A percentile compares a stretch with the other conserved stretches of the same genome.
Evolutionary conservation across 2,888 invertebrate species (phyloP).

Genomic region (Ellobium chinense): DNA sequence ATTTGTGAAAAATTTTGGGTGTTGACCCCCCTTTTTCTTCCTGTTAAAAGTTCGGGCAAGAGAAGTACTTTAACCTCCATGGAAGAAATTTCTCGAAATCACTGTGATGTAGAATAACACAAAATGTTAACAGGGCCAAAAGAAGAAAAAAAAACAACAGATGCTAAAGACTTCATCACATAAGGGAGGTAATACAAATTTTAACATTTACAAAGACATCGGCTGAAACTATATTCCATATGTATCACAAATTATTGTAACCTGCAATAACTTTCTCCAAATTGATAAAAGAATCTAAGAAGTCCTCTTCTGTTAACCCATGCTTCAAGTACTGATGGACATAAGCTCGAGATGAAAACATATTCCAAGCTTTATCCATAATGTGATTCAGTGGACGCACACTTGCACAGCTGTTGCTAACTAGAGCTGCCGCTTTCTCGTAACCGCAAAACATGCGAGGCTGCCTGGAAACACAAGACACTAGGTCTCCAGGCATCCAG

Average conservation of each 20-base stretch:
- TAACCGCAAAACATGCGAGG: constrained; percentile 71
- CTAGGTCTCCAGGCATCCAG: constrained; percentile 67
- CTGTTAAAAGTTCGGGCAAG: too few species aligned
- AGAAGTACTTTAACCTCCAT: too few species aligned
- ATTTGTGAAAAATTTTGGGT: too few species aligned
- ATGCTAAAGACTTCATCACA: too few species aligned
- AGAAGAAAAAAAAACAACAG: too few species aligned
- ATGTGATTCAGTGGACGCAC: constrained; percentile 70
- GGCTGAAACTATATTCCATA: too few species aligned
- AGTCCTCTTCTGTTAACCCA: constrained; percentile 77
- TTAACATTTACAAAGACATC: too few species aligned
- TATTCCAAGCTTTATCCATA: constrained; percentile 78
- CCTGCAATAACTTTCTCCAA: constrained; percentile 78
- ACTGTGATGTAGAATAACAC: too few species aligned
- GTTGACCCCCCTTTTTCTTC: too few species aligned
- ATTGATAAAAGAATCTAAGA: constrained; percentile 77
- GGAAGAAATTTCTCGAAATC: too few species aligned
- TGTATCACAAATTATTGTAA: constrained; percentile 65
- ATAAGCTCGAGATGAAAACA: constrained; percentile 78
- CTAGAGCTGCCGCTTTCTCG: constrained; percentile 75
- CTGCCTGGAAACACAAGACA: constrained; percentile 65
- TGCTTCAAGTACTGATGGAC: constrained; percentile 79
- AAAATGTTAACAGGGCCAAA: too few species aligned
- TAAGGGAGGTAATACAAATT: too few species aligned
- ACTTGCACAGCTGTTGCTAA: constrained; percentile 76